Evolutionary conservation across 2,113 vertebrate species (phyloP), one percentile per base, ranked within the genome.

Genomic region (Puntigrus tetrazona): DNA sequence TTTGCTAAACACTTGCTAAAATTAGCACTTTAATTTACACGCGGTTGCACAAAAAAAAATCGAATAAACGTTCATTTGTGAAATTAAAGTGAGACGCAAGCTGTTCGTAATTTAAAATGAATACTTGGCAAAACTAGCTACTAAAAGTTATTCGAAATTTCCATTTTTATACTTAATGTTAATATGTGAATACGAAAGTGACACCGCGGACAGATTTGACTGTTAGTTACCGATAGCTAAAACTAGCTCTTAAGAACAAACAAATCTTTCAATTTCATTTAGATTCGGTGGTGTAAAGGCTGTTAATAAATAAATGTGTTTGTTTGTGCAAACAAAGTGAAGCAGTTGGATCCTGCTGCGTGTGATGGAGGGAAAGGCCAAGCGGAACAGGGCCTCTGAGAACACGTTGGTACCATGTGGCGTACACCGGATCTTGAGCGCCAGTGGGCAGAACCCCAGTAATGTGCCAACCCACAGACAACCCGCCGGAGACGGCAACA

Each of bases 401-500:
- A 86, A 43, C 59, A 78, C n/a, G 45, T 41, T 65, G 78, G 61
- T 63, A 65, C 86, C 78, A 86, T 86, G 88, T 88, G 87, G 87
- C 41, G 87, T 87, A 88, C 86, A 50, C 83, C 55, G 57, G 86
- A 83, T 86, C 80, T 88, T 88, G 85, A 76, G 74, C 80, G 92
- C 93, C 93, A 91, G 85, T 89, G 90, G 76, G 89, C 81, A 76
- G 65, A 81, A 88, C 89, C 87, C 72, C 86, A 78, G 86, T 89
- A 78, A 82, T 84, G 88, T 92, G 92, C 92, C 91, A 92, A 86
- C 90, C 91, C 90, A 88, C 87, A 70, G 50, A 92, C 89, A 88
- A 65, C 91, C 90, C 92, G 90, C 92, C 89, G 89, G 91, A 90
- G 85, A 91, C 86, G 70, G 87, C 63, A 91, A 91, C 85, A 89